Conservation (phyloP, 1,140 invertebrate genomes). For the Drosophila ambigua region DNA sequence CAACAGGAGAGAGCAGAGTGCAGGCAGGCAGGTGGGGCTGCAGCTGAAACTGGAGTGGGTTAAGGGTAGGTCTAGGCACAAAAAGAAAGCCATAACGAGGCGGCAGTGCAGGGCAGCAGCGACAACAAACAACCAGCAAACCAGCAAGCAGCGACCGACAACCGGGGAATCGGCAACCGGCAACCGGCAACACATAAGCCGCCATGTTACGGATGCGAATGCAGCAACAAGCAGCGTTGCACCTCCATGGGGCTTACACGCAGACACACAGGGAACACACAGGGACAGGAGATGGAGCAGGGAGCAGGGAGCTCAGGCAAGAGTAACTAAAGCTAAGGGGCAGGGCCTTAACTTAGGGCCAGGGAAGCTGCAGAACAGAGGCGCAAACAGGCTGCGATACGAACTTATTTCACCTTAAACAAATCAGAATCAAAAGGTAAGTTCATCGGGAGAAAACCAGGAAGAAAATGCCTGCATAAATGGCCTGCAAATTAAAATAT, state of each 20-base stretch:
- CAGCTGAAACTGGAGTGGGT: background rate
- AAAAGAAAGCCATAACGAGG: slow-evolving; percentile 33
- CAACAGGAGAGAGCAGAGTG: background rate
- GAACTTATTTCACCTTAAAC: too few species aligned
- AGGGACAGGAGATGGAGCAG: background rate
- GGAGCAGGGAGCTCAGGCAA: too few species aligned
- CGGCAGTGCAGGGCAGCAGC: too few species aligned
- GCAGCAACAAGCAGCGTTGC: slow-evolving; percentile 31
- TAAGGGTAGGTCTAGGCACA: slow-evolving; percentile 9
- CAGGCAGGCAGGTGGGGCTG: too few species aligned
- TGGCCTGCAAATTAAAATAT: too few species aligned
- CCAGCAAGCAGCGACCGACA: slow-evolving; percentile 1
- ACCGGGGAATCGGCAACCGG: slow-evolving; percentile 1
- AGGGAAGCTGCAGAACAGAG: too few species aligned
- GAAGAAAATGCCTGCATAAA: too few species aligned
- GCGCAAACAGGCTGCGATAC: background rate
- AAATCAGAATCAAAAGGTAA: too few species aligned
- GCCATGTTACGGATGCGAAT: slow-evolving; percentile 49
- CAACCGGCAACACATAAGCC: slow-evolving; percentile 39
- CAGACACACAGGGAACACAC: background rate
- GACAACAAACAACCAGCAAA: slow-evolving; percentile 5
- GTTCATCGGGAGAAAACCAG: too few species aligned
- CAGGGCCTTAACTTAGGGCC: too few species aligned
- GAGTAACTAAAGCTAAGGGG: too few species aligned
- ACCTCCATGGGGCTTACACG: slow-evolving; percentile 19